A percentile compares a stretch with the other conserved stretches of the same genome.
Evolutionary conservation across 2,113 vertebrate species (phyloP).

Genomic region (Climacteris rufus): DNA sequence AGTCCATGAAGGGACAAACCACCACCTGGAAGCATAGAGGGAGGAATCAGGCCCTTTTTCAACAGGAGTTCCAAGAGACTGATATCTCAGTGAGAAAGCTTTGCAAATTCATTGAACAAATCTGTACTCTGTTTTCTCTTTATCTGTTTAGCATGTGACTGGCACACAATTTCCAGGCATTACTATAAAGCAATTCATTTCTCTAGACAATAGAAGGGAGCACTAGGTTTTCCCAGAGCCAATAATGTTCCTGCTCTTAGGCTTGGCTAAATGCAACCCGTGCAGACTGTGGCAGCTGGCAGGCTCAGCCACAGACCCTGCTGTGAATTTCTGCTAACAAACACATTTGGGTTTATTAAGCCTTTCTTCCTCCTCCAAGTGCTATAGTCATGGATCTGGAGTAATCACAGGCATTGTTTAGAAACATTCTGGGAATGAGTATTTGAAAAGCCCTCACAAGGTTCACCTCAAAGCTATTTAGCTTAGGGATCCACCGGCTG

Average conservation of each 20-base stretch:
- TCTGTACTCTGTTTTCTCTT: background rate
- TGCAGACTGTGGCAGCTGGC: constrained; percentile 16
- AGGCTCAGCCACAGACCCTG: background rate
- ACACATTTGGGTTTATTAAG: constrained; percentile 37
- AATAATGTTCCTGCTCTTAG: background rate
- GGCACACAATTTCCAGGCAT: background rate
- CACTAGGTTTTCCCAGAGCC: background rate
- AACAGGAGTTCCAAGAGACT: background rate
- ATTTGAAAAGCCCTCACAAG: background rate
- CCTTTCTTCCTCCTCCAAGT: constrained; percentile 24
- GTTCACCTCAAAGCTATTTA: background rate
- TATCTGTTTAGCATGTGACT: background rate
- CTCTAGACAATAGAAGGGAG: background rate
- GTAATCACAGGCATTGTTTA: background rate
- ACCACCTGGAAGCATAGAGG: background rate
- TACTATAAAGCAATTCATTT: background rate
- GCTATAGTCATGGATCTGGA: background rate
- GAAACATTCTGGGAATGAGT: background rate
- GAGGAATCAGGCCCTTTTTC: background rate
- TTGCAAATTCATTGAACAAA: background rate
- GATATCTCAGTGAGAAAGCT: background rate
- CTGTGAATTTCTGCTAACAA: constrained; percentile 42
- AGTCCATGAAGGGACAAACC: background rate
- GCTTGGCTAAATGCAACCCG: background rate
- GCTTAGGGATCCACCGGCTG: background rate